phyloP scores from a whole-genome alignment of 1,140 invertebrate species.

The Drosophila neocordata region DNA sequence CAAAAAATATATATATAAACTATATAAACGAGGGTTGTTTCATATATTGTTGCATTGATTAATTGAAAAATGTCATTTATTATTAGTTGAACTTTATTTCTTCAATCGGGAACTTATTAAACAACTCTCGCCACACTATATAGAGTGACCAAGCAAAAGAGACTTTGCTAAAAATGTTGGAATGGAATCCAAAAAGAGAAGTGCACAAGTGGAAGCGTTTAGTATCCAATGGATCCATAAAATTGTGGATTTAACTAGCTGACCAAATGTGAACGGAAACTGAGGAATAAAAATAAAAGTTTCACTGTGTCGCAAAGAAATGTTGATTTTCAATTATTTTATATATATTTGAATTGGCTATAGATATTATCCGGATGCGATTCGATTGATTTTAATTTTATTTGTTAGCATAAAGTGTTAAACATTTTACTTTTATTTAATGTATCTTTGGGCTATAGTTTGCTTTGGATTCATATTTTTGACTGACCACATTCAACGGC shows the following conservation, averaged over 20 bases:
- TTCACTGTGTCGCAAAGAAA: neutral
- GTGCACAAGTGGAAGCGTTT: constrained; percentile 26
- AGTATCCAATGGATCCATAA: constrained; percentile 49
- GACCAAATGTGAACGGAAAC: neutral
- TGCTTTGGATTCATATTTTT: too few species aligned
- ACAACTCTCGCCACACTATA: neutral
- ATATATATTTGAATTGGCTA: neutral
- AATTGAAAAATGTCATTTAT: too few species aligned
- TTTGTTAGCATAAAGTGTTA: too few species aligned
- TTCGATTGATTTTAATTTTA: too few species aligned
- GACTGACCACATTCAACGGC: neutral
- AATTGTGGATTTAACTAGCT: constrained; percentile 42
- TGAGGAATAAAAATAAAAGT: neutral
- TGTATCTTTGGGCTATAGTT: neutral
- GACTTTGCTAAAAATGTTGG: neutral
- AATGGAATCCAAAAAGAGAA: neutral
- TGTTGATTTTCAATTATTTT: neutral
- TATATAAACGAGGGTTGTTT: neutral
- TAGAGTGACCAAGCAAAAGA: neutral
- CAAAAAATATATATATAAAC: neutral
- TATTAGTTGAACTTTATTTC: neutral
- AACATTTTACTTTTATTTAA: too few species aligned
- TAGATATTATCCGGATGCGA: too few species aligned
- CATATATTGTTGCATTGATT: constrained; percentile 15
- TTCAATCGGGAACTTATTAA: neutral